Conservation (phyloP, 2,113 vertebrate species). For the Alaudala cheleensis region DNA sequence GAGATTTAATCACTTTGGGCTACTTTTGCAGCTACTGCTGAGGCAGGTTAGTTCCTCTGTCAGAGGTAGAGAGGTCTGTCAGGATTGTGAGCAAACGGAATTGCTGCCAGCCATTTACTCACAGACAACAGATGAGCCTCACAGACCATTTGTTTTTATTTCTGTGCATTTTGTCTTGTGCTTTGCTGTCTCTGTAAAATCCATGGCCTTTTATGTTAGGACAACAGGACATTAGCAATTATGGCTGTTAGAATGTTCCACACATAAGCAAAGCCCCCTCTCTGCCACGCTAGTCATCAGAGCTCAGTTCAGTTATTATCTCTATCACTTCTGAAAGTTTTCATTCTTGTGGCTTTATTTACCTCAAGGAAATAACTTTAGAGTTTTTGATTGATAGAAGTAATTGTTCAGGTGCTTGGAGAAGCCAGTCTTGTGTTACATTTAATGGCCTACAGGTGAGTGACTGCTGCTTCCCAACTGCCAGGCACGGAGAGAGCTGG, state of each 20-base stretch:
- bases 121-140: conserved; percentile 54
- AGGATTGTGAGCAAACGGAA: conserved; percentile 30
- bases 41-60: not conserved
- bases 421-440: not conserved
- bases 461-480: not conserved
- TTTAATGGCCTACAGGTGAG: not conserved
- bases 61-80: conserved; percentile 51
- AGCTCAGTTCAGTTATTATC: not conserved
- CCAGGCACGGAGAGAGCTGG: not conserved
- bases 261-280: not conserved
- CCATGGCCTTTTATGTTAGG: conserved; percentile 2
- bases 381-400: not conserved
- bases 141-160: conserved; percentile 61
- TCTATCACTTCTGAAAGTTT: not conserved
- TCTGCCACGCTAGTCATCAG: not conserved
- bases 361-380: not conserved
- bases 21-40: conserved; percentile 36
- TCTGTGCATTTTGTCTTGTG: conserved; percentile 27
- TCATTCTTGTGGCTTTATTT: not conserved
- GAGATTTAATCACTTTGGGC: conserved; percentile 66
- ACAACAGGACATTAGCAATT: conserved; percentile 22
- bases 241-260: not conserved
- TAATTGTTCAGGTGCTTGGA: not conserved
- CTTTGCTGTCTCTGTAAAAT: conserved; percentile 48
- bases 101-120: conserved; percentile 44